These are phyloP conservation scores for Ameiurus melas DNA, from an alignment of 2,113 vertebrate genomes.

Conservation along the genomic window DNA sequence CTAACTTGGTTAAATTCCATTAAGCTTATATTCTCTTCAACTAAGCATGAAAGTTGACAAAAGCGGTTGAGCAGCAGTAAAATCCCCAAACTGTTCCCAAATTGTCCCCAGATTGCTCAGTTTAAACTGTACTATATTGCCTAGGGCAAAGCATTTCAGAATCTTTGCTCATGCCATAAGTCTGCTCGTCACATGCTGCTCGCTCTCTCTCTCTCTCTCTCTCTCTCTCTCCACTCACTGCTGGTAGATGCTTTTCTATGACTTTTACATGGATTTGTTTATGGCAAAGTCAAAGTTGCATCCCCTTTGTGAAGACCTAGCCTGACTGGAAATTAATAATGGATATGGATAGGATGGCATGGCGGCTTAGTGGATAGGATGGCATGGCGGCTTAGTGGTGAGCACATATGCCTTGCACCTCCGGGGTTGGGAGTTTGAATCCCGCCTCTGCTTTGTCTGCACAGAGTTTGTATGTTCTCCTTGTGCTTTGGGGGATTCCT, in stretches of 20 bases:
- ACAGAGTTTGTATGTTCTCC: too few relatives aligned
- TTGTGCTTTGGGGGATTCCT: too few relatives aligned
- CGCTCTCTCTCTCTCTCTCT: neutral
- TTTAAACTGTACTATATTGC: slow-evolving; percentile 8
- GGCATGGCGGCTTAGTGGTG: too few relatives aligned
- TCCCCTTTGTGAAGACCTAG: neutral
- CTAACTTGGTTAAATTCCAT: neutral
- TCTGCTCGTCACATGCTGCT: neutral
- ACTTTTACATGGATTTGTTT: slow-evolving; percentile 16
- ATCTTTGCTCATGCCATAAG: slow-evolving; percentile 12
- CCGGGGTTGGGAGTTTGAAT: too few relatives aligned
- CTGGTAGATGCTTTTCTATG: neutral
- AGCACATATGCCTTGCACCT: too few relatives aligned
- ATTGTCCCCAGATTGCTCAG: neutral
- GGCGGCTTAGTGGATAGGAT: too few relatives aligned
- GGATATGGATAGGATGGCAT: neutral
- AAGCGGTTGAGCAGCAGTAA: neutral
- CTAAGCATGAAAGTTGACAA: slow-evolving; percentile 4
- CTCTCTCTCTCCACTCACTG: neutral
- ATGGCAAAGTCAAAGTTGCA: neutral
- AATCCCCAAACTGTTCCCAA: slow-evolving; percentile 4
- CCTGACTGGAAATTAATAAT: neutral
- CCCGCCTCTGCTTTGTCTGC: too few relatives aligned
- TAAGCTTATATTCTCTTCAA: slow-evolving; percentile 9
- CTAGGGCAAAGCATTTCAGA: neutral